These are phyloP conservation scores for Piaya cayana DNA, from an alignment of 2,113 vertebrate genomes.

Conservation along the genomic window DNA sequence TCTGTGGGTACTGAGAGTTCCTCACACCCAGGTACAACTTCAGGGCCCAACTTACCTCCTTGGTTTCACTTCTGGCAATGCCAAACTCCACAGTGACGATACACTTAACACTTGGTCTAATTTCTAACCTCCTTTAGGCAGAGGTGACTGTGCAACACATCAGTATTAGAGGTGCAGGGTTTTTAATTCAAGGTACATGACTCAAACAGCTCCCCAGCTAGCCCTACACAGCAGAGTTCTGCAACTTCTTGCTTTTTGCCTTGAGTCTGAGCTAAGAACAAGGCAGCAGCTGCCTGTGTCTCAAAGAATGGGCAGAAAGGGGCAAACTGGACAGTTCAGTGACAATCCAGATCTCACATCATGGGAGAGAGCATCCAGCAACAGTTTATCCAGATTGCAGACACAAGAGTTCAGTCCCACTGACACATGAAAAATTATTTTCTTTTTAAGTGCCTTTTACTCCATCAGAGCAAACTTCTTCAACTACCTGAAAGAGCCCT, in stretches of 20 bases:
- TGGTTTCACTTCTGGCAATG: not conserved
- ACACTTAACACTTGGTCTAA: not conserved
- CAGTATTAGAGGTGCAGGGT: not conserved
- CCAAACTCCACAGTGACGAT: not conserved
- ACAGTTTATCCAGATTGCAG: not conserved
- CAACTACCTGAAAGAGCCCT: not conserved
- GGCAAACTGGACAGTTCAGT: not conserved
- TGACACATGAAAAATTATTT: accelerated
- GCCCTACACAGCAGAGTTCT: not conserved
- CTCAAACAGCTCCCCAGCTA: not conserved
- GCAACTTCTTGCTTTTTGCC: not conserved
- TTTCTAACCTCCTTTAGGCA: not conserved
- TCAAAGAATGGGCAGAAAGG: not conserved
- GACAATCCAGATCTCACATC: not conserved
- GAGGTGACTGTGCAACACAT: not conserved
- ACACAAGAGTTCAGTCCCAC: accelerated
- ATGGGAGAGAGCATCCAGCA: not conserved
- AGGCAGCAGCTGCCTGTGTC: not conserved
- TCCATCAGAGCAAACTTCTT: not conserved
- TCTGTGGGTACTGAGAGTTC: not conserved
- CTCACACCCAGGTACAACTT: not conserved
- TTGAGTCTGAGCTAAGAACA: not conserved
- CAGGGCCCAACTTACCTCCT: not conserved
- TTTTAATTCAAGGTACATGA: accelerated
- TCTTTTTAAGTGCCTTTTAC: not conserved